phyloP scores from a whole-genome alignment of 2,888 invertebrate genomes.

The Malthinus seriepunctatus region DNA sequence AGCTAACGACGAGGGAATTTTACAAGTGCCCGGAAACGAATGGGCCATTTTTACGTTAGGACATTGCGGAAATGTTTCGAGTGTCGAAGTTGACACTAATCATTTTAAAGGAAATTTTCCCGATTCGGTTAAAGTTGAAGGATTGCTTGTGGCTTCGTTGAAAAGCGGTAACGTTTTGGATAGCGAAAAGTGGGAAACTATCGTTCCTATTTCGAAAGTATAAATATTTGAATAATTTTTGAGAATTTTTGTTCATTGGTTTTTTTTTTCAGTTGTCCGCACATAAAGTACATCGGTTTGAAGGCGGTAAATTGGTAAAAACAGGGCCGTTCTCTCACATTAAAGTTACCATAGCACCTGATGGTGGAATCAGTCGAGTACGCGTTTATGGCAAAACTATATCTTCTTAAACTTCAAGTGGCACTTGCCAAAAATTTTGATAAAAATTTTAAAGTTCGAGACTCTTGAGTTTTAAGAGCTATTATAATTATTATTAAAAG shows the following conservation, averaged over 20 bases:
- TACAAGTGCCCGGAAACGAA: conserved; percentile 63
- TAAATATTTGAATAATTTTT: conserved; percentile 25
- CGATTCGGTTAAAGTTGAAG: conserved; percentile 63
- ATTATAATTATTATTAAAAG: neutral
- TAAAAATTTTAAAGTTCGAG: too few relatives aligned
- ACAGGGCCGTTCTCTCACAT: conserved; percentile 57
- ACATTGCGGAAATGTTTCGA: conserved; percentile 56
- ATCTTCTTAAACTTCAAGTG: neutral
- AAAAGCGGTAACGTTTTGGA: conserved; percentile 35
- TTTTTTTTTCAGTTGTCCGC: conserved; percentile 56
- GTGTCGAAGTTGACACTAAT: conserved; percentile 62
- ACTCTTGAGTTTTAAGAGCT: neutral
- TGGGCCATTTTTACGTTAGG: conserved; percentile 67
- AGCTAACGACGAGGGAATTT: conserved; percentile 59
- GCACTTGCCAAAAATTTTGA: neutral
- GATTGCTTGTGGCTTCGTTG: conserved; percentile 44
- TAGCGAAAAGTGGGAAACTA: conserved; percentile 53
- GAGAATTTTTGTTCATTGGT: neutral
- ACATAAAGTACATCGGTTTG: conserved; percentile 57
- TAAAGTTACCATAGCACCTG: conserved; percentile 63
- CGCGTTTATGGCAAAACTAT: conserved; percentile 49
- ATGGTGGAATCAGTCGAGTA: conserved; percentile 67
- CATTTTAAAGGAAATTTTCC: conserved; percentile 70
- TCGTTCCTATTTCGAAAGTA: conserved; percentile 61
- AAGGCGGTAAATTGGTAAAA: conserved; percentile 46